phyloP scores from a whole-genome alignment of 2,113 vertebrate genomes.

The Atractosteus spatula region DNA sequence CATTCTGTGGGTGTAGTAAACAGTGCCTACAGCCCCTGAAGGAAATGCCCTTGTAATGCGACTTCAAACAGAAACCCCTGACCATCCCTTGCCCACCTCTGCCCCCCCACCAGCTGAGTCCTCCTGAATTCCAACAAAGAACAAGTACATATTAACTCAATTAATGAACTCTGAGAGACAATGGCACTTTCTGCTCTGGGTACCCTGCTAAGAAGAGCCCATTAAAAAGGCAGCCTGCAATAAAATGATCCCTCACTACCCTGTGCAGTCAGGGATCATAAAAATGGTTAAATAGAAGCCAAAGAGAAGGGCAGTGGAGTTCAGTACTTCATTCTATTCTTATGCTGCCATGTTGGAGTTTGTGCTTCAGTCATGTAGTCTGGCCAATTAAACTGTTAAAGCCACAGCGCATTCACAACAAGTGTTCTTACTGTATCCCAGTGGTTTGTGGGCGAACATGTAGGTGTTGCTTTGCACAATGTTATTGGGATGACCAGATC shows the following conservation, averaged over 20 bases:
- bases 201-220: constrained; percentile 41
- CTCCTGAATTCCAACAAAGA: constrained; percentile 43
- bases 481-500: too few relatives aligned
- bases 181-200: constrained; percentile 46
- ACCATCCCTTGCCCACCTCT: background rate
- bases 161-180: constrained; percentile 61
- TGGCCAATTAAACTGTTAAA: too few relatives aligned
- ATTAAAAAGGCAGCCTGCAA: constrained; percentile 41
- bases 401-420: too few relatives aligned
- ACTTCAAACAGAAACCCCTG: constrained; percentile 33
- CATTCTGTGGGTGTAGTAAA: background rate
- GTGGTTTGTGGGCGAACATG: too few relatives aligned
- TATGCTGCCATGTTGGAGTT: too few relatives aligned
- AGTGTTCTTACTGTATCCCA: too few relatives aligned
- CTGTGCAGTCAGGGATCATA: constrained; percentile 14
- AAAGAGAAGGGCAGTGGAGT: background rate
- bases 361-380: too few relatives aligned
- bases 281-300: background rate
- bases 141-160: constrained; percentile 54
- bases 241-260: constrained; percentile 38
- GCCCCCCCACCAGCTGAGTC: constrained; percentile 42
- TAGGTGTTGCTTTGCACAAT: too few relatives aligned
- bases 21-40: constrained; percentile 11
- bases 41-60: constrained; percentile 22
- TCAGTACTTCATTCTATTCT: too few relatives aligned